phyloP scores from a whole-genome alignment of 64 coral and sea anemone species.

The Catalaphyllia jardinei region DNA sequence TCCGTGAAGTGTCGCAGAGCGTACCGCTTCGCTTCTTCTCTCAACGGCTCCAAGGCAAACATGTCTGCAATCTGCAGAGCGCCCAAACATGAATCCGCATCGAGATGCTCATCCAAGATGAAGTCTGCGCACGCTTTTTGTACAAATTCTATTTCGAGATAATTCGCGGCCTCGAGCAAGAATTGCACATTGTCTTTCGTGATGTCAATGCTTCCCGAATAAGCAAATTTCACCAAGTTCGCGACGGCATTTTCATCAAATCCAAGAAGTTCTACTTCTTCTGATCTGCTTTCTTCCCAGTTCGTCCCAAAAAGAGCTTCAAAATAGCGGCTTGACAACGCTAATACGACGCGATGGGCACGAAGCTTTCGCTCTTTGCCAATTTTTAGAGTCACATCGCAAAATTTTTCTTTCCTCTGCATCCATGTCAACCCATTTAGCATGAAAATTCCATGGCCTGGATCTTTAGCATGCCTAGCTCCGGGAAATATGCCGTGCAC shows the following conservation, averaged over 20 bases:
- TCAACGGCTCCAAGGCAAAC: constrained; percentile 43
- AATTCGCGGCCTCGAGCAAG: constrained; percentile 56
- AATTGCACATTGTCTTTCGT: constrained; percentile 58
- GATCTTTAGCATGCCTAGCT: constrained; percentile 5
- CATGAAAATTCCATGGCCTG: constrained; percentile 27
- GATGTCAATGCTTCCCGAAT: constrained; percentile 65
- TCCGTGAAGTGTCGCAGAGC: constrained; percentile 42
- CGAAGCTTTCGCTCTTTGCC: constrained; percentile 51
- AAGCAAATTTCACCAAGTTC: constrained; percentile 68
- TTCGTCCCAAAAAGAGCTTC: constrained; percentile 50
- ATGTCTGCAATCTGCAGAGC: constrained; percentile 55
- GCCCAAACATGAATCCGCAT: constrained; percentile 25
- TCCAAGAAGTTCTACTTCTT: constrained; percentile 48
- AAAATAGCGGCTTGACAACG: constrained; percentile 64
- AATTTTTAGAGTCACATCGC: constrained; percentile 65
- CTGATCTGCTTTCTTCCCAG: constrained; percentile 46
- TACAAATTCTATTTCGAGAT: constrained; percentile 62
- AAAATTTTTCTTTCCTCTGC: constrained; percentile 58
- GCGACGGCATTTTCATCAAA: constrained; percentile 22
- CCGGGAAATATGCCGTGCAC: not conserved
- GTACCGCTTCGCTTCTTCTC: constrained; percentile 27
- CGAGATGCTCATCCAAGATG: constrained; percentile 25
- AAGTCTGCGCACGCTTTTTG: constrained; percentile 51
- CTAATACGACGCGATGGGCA: constrained; percentile 64
- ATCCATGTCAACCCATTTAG: constrained; percentile 37